Base-by-base conservation (phyloP, 2,888 invertebrate species). In the Lithophane leautieri region DNA sequence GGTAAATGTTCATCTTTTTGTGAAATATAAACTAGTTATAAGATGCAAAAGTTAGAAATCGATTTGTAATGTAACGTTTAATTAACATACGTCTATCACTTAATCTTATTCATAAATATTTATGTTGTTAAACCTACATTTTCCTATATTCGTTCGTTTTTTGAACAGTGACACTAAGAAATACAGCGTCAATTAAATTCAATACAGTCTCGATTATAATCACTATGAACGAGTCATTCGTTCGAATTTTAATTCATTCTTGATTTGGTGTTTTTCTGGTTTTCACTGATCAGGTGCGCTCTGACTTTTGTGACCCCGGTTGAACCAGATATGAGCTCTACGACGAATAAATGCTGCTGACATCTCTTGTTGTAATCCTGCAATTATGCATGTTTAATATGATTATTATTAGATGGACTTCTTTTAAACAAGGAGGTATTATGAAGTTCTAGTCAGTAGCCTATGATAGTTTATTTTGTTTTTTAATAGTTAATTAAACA, bases 201-300 rank as follows among this genome's bases (percentile, higher is more conserved):
- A 70, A 66, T n/a, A 52, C 58, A 3, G 19, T 70, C 19, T 50
- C 34, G 9, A 44, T 66, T 63, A 50, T 62, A 47, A 76, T 42
- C 71, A 65, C 40, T 58, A 52, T 40, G 44, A 52, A 67, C 56
- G 25, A 63, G 34, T 67, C 54, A 81, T 76, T 77, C 73, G 73
- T 73, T 34, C 25, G 19, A 54, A 4, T 34, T 47, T 71, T 76
- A 75, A 72, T 76, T 76, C 54, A 73, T 82, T 66, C 65, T 65
- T 71, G 50, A 69, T 60, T 76, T 61, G 69, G 56, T 52, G 75
- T 73, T 75, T 68, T 83, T 70, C 83, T 70, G 62, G 70, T 79
- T 83, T 74, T 77, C 25, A 44, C n/a, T 68, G 61, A 65, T 68
- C 60, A 75, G 54, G 67, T 74, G 72, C 67, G 56, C 69, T 9